These are phyloP conservation scores for Glomeris maerens DNA, from an alignment of 1,140 invertebrate species.

Conservation along the genomic window DNA sequence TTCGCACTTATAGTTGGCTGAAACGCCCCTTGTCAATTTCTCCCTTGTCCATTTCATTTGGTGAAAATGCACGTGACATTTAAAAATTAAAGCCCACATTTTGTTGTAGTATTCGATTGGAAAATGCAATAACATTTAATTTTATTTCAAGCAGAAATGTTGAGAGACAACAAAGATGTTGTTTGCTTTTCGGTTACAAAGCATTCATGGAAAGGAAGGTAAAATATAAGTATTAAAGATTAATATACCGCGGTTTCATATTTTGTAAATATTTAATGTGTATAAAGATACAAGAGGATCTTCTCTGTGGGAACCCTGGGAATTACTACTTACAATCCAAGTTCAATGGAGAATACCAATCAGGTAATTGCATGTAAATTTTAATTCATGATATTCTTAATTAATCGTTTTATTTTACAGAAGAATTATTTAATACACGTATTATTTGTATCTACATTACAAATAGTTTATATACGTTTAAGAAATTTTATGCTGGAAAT, in stretches of 20 bases:
- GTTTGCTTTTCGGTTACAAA: slow-evolving; percentile 90
- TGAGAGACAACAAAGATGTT: slow-evolving; percentile 69
- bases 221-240: slow-evolving; percentile 31
- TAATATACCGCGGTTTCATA: background rate
- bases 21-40: no score
- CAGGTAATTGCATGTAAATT: slow-evolving; percentile 31
- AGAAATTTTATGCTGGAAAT: background rate
- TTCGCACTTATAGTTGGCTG: no score
- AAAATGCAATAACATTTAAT: no score
- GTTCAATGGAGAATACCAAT: slow-evolving; percentile 88
- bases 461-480: no score
- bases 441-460: no score
- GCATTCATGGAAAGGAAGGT: slow-evolving; percentile 93
- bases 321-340: slow-evolving; percentile 94
- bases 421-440: no score
- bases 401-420: no score
- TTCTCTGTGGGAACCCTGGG: slow-evolving; percentile 90
- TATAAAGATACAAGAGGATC: slow-evolving; percentile 80
- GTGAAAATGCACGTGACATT: no score
- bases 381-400: background rate
- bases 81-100: no score
- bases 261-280: slow-evolving; percentile 14
- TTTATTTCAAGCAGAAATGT: background rate
- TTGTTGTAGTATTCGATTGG: no score
- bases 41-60: no score